These are phyloP conservation scores for Drosophila virilis DNA, from an alignment of 1,140 invertebrate genomes.

Conservation along the genomic window DNA sequence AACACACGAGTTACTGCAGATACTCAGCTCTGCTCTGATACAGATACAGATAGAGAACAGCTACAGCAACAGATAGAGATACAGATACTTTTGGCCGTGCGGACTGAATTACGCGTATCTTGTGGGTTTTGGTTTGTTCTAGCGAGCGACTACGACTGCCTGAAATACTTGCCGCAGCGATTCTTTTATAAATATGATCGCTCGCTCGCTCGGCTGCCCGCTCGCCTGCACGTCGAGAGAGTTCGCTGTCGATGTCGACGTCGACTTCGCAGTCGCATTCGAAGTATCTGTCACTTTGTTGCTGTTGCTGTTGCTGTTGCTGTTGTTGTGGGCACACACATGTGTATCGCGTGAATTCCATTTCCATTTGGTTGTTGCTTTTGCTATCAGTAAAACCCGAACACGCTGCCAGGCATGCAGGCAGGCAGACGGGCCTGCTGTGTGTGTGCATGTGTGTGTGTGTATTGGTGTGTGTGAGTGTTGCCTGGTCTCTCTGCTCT, in stretches of 20 bases:
- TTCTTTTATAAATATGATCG: conserved; percentile 82
- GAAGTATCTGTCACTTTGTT: conserved; percentile 22
- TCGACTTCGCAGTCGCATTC: neutral
- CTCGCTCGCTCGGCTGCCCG: conserved; percentile 3
- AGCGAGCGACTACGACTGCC: conserved; percentile 77
- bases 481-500: conserved; percentile 43
- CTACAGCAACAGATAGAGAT: conserved; percentile 26
- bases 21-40: neutral
- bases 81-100: conserved; percentile 13
- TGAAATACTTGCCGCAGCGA: conserved; percentile 65
- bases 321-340: conserved; percentile 41
- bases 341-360: conserved; percentile 78
- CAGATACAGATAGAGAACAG: neutral
- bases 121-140: conserved; percentile 60
- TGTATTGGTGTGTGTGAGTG: conserved; percentile 6
- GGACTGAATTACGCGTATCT: conserved; percentile 6
- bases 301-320: conserved; percentile 14
- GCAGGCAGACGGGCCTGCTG: neutral
- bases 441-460: conserved; percentile 4
- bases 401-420: conserved; percentile 46
- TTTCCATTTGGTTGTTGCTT: conserved; percentile 41
- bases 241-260: conserved; percentile 12
- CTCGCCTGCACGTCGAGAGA: conserved; percentile 26
- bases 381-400: conserved; percentile 69
- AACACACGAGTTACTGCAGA: conserved; percentile 29